These are phyloP conservation scores for Gibbula magus DNA, from an alignment of 2,888 invertebrate species.

Conservation along the genomic window DNA sequence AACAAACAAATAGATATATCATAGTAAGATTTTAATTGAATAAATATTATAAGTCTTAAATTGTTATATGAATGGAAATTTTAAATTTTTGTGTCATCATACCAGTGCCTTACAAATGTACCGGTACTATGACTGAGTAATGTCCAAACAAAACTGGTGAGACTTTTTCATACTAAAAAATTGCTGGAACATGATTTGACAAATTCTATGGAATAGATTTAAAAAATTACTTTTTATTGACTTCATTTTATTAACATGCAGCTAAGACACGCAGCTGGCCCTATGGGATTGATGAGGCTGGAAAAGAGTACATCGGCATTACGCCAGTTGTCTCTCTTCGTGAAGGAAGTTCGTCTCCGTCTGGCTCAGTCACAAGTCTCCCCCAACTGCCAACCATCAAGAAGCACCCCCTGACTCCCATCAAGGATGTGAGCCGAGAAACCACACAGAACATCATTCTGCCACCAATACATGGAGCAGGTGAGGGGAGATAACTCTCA, in stretches of 20 bases:
- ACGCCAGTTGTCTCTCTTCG: slow-evolving; percentile 40
- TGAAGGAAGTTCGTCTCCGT: slow-evolving; percentile 34
- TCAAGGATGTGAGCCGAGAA: slow-evolving; percentile 66
- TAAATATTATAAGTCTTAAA: too few species aligned
- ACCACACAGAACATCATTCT: slow-evolving; percentile 50
- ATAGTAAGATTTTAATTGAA: too few species aligned
- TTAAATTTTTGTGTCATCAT: too few species aligned
- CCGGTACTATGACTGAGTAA: too few species aligned
- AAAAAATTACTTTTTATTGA: too few species aligned
- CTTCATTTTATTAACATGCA: not conserved
- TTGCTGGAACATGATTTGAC: too few species aligned
- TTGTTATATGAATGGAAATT: too few species aligned
- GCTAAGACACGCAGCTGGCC: slow-evolving; percentile 30
- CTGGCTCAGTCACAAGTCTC: slow-evolving; percentile 31
- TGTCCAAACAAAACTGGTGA: too few species aligned
- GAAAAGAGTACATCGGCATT: slow-evolving; percentile 46
- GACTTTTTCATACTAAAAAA: too few species aligned
- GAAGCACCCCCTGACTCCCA: slow-evolving; percentile 53
- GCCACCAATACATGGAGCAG: slow-evolving; percentile 41
- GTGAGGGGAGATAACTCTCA: not conserved
- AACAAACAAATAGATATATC: too few species aligned
- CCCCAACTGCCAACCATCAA: slow-evolving; percentile 54
- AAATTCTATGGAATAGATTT: too few species aligned
- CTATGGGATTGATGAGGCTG: slow-evolving; percentile 26
- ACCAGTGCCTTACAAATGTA: too few species aligned